Conservation (phyloP, 2,888 invertebrate species). For the Ophonus ardosiacus region DNA sequence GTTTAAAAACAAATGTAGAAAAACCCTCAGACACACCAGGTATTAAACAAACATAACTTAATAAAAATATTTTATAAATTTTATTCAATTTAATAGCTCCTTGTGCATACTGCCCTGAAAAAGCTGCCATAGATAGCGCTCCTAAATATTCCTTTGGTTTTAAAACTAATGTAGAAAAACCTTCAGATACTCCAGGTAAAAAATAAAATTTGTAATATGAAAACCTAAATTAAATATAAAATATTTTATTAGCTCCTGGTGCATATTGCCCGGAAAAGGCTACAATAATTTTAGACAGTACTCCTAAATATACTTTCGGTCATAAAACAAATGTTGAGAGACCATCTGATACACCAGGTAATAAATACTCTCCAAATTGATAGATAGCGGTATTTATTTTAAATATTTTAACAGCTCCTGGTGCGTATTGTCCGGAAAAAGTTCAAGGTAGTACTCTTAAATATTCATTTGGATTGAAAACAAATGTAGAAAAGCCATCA, state of each 20-base stretch:
- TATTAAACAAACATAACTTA: slow-evolving; percentile 64
- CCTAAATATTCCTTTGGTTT: slow-evolving; percentile 84
- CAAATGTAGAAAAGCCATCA: slow-evolving; percentile 79
- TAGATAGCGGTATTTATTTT: slow-evolving; percentile 28
- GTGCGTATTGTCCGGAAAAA: slow-evolving; percentile 90
- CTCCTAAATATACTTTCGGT: slow-evolving; percentile 85
- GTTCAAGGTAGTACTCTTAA: slow-evolving; percentile 83
- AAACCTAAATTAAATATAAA: neutral
- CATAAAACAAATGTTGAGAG: slow-evolving; percentile 82
- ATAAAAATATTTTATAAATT: slow-evolving; percentile 75
- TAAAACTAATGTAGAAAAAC: slow-evolving; percentile 80
- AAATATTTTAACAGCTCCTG: slow-evolving; percentile 80
- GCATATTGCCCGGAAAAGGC: slow-evolving; percentile 90
- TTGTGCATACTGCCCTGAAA: slow-evolving; percentile 89
- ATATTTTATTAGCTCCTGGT: slow-evolving; percentile 79
- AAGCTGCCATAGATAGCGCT: slow-evolving; percentile 80
- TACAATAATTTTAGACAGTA: slow-evolving; percentile 77
- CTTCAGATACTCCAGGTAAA: slow-evolving; percentile 79
- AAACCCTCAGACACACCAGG: slow-evolving; percentile 83
- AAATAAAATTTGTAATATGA: slow-evolving; percentile 16
- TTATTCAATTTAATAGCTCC: slow-evolving; percentile 82
- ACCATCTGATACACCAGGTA: slow-evolving; percentile 78
- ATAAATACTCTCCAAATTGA: slow-evolving; percentile 9
- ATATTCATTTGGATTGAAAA: slow-evolving; percentile 85
- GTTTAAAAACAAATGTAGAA: slow-evolving; percentile 82